Conservation (phyloP, 2,888 invertebrate genomes). For the Luperina nickerlii region DNA sequence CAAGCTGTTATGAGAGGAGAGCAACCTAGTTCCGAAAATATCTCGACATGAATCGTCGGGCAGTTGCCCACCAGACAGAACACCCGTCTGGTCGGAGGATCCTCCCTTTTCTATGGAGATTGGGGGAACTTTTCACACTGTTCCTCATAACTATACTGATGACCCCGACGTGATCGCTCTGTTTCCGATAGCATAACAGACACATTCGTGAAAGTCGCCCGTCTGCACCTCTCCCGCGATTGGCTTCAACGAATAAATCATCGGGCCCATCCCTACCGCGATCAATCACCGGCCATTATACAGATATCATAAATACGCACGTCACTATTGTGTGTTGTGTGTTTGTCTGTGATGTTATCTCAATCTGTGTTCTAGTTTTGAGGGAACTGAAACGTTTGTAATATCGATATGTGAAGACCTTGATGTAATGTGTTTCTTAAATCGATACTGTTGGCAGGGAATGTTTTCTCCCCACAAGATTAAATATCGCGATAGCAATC, state of each 20-base stretch:
- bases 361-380: constrained; percentile 19
- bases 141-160: neutral
- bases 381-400: neutral
- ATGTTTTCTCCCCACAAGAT: neutral
- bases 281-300: constrained; percentile 71
- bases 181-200: neutral
- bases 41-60: neutral
- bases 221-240: constrained; percentile 61
- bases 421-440: neutral
- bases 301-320: constrained; percentile 72
- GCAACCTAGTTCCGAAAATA: neutral
- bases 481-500: neutral
- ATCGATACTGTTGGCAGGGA: neutral
- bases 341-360: constrained; percentile 48
- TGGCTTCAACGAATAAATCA: constrained; percentile 72
- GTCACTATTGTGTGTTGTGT: constrained; percentile 60
- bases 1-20: neutral
- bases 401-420: neutral
- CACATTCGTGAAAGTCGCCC: constrained; percentile 33
- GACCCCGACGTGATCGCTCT: neutral
- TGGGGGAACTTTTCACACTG: neutral
- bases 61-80: neutral
- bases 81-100: neutral
- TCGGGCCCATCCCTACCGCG: constrained; percentile 56
- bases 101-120: neutral